A percentile compares a stretch with the other conserved stretches of the same genome.
phyloP scores from a whole-genome alignment of 2,797 vertebrate species.

The Steatocranus sp. region DNA sequence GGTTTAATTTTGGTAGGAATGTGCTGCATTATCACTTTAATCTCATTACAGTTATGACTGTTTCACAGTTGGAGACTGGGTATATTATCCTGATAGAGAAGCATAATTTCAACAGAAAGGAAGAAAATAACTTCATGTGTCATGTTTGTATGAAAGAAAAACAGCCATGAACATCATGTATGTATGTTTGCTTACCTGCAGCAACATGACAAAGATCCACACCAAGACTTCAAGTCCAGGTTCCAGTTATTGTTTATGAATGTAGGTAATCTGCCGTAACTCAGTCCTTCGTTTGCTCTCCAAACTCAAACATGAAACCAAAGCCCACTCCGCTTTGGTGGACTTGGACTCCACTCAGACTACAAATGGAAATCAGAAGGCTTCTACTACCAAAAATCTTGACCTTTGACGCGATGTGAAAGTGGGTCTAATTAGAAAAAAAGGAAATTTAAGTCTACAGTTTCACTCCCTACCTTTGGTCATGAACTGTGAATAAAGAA shows the following conservation, averaged over 20 bases:
- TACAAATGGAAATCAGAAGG: not conserved
- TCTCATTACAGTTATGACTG: not conserved
- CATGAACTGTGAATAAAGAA: not conserved
- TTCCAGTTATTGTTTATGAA: not conserved
- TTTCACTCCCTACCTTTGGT: not conserved
- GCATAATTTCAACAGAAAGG: not conserved
- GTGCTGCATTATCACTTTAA: not conserved
- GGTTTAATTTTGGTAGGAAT: not conserved
- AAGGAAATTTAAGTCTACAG: accelerated
- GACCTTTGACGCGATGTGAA: not conserved
- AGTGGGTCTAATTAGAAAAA: not conserved
- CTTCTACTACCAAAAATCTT: not conserved
- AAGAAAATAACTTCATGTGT: not conserved
- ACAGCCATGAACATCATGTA: not conserved
- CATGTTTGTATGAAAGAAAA: too few species aligned
- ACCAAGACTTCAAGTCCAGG: accelerated
- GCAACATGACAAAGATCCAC: not conserved
- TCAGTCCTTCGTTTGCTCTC: not conserved
- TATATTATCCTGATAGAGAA: not conserved
- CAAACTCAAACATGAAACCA: not conserved
- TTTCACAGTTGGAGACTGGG: not conserved
- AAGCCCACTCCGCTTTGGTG: not conserved
- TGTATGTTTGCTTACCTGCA: not conserved
- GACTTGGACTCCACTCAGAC: not conserved
- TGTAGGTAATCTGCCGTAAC: not conserved